Base-by-base conservation (phyloP, 2,888 invertebrate genomes). In the Zeuzera pyrina region DNA sequence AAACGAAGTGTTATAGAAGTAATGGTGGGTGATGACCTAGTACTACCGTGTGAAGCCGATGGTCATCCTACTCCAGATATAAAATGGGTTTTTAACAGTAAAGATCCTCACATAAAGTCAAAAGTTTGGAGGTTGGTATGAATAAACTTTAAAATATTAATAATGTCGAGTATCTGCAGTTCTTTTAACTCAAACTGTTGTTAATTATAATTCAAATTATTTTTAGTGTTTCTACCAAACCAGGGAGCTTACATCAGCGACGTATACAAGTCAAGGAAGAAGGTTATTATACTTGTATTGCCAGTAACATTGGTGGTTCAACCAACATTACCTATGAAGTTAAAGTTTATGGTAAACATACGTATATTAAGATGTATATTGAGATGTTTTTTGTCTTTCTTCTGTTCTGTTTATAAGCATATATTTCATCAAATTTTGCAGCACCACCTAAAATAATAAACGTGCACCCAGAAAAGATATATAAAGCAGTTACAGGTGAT, bases 211-310 rank as follows among this genome's bases (percentile, higher is more conserved):
- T n/a, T n/a, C n/a, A n/a, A n/a, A n/a, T n/a, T n/a, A n/a, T n/a
- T n/a, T n/a, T n/a, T n/a, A n/a, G n/a, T n/a, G n/a, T n/a, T n/a
- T n/a, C n/a, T n/a, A n/a, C n/a, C n/a, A n/a, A n/a, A n/a, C n/a
- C n/a, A n/a, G n/a, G n/a, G n/a, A n/a, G n/a, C n/a, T n/a, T n/a
- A n/a, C n/a, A n/a, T n/a, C n/a, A n/a, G n/a, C n/a, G n/a, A n/a
- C n/a, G n/a, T n/a, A n/a, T n/a, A n/a, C n/a, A 57, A 35, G n/a
- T 47, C 1, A 13, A 35, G 1, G 39, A 67, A 15, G 41, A 52
- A 30, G 73, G 73, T 7, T 39, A 35, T 11, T 72, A 72, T 30
- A 56, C 52, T 0, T 72, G 73, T 33, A 32, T 43, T 2, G 72
- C 67, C 0, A 49, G 35, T 2, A 71, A 64, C 16, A 13, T 29